Evolutionary conservation across 2,797 vertebrate species (phyloP).

Genomic region (Darevskia nairensis): DNA sequence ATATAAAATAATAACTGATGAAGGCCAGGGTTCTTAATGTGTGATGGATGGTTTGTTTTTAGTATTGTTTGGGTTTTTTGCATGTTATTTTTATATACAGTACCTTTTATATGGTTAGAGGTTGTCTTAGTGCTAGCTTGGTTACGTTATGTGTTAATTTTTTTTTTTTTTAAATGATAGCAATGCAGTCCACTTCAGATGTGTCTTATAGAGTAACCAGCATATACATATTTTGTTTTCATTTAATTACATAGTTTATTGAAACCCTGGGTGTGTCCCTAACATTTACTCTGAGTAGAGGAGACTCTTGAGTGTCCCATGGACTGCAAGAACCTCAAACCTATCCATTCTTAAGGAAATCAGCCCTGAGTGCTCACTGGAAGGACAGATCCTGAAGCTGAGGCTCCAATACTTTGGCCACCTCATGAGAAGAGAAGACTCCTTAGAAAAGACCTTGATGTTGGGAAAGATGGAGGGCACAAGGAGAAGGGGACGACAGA

Average conservation of each 20-base stretch:
- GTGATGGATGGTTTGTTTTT: background rate
- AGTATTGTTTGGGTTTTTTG: background rate
- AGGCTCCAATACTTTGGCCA: no score
- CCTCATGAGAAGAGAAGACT: no score
- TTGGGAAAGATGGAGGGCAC: no score
- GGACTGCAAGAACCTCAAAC: no score
- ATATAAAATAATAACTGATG: background rate
- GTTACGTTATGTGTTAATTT: background rate
- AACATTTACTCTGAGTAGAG: background rate
- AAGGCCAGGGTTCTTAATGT: background rate
- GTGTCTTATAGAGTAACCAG: background rate
- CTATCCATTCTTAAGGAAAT: no score
- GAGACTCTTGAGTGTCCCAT: no score
- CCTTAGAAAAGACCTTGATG: no score
- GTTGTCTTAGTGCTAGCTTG: background rate
- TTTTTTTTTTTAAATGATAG: background rate
- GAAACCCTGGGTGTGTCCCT: background rate
- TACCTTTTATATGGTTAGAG: background rate
- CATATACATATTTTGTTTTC: conserved; percentile 1
- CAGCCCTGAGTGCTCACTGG: no score
- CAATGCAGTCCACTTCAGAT: background rate
- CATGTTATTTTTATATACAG: background rate
- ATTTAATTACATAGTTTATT: background rate
- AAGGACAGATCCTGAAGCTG: no score
- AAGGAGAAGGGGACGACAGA: no score